Evolutionary conservation across 2,888 invertebrate genomes (phyloP), one percentile per base, ranked within the genome.

Genomic region (Keiferia lycopersicella): DNA sequence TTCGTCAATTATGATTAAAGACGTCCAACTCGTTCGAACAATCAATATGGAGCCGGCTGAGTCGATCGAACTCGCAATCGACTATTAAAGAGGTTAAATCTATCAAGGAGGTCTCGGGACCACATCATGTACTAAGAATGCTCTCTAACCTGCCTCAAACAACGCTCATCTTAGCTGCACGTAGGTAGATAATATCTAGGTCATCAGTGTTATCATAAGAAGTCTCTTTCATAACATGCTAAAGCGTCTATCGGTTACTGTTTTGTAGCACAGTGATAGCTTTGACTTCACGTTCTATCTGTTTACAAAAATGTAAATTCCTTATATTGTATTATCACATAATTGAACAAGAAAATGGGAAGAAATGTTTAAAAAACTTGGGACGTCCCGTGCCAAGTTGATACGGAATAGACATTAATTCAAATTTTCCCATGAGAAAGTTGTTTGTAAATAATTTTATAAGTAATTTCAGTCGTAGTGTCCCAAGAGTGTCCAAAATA

Each of bases 11-110:
- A 53, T 22, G 51, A 22, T 20, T 14, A 48, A 63, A 64, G 57
- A 60, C 58, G 48, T 48, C n/a, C 26, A 53, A 48, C 57, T 22
- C 45, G 60, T 61, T 61, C 45, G 62, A 64, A 51, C 62, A 62
- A 62, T 62, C 62, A 62, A 62, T 62, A 51, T 12, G 39, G 22
- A 14, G 34, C 56, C 56, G 30, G 56, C 30, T 18, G 41, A 10
- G 45, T 14, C 60, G 26, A 61, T 61, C 61, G 61, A 50, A 60
- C 45, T 20, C 41, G 38, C 48, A 26, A 26, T 45, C 58, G 38
- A n/a, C 38, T 34, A 22, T 45, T 45, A 61, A 61, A 34, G 61
- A 61, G 61, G 61, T 61, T 61, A 61, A 61, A 61, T 61, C 50
- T 16, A 61, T 61, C 61, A 61, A 50, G 6, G 14, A 50, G 50